A percentile compares a stretch with the other conserved stretches of the same genome.
Evolutionary conservation across 1,140 invertebrate species (phyloP).

Genomic region (Procambarus clarkii): DNA sequence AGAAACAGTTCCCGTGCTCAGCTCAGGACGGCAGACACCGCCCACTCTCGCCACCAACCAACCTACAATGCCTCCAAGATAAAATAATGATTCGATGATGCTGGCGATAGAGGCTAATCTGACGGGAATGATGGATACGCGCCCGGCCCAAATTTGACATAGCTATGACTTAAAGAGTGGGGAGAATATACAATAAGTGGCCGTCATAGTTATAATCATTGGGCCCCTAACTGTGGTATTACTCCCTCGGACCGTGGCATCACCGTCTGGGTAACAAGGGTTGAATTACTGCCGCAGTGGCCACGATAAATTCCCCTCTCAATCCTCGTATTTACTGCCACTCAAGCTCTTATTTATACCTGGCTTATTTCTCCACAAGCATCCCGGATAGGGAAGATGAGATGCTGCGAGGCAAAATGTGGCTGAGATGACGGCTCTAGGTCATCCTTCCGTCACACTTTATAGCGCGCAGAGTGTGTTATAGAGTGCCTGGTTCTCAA

Average conservation of each 20-base stretch:
- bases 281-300: constrained; percentile 26
- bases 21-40: too few species aligned
- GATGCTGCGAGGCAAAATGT: constrained; percentile 11
- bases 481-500: too few species aligned
- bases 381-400: constrained; percentile 18
- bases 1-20: too few species aligned
- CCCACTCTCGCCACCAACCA: neutral
- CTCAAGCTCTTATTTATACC: constrained; percentile 33
- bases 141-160: constrained; percentile 45
- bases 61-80: constrained; percentile 34
- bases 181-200: constrained; percentile 53
- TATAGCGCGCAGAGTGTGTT: neutral
- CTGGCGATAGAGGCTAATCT: constrained; percentile 29
- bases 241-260: constrained; percentile 18
- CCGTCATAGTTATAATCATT: constrained; percentile 24
- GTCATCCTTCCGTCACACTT: neutral
- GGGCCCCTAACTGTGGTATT: constrained; percentile 40
- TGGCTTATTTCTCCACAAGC: constrained; percentile 43
- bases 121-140: constrained; percentile 48
- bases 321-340: constrained; percentile 50
- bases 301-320: constrained; percentile 25
- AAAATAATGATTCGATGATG: constrained; percentile 43
- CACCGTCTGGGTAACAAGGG: constrained; percentile 36
- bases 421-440: neutral
- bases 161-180: constrained; percentile 55